Evolutionary conservation across 2,888 invertebrate species (phyloP), one percentile per base, ranked within the genome.

Genomic region (Amorpha juglandis): DNA sequence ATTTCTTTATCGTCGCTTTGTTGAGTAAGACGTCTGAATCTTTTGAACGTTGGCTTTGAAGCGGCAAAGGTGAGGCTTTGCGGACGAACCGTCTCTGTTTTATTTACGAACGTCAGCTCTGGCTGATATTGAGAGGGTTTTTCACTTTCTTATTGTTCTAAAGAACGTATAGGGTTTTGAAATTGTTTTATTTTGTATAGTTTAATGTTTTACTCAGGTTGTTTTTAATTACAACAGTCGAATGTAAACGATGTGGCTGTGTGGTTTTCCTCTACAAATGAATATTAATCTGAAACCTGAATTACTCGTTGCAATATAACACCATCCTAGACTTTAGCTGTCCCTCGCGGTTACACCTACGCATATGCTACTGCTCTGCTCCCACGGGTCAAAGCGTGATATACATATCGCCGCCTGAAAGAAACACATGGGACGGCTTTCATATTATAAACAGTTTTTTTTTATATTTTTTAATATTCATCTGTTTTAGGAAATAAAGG

Each of bases 1-100:
- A 85, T 81, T 86, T 83, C 78, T 81, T 79, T 78, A 81, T 71
- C 73, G 64, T 35, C 38, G 21, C 74, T 68, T 76, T 74, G 71
- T 72, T 71, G 75, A 68, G n/a, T n/a, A n/a, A n/a, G 66, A 67
- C 71, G 69, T 74, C 69, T 70, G 71, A 74, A 75, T 71, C 70
- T 71, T 70, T 66, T 58, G 58, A 58, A 58, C 58, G n/a, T n/a
- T 16, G 11, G 42, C 58, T 58, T 58, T 58, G 58, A 58, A 42
- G 35, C 38, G 42, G 42, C 58, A 16, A 55, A 58, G 58, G 42
- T 55, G 38, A 9, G n/a, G 45, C 19, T 58, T 50, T 42, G 19
- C 11, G 42, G 58, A 42, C 42, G 12, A 38, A 11, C 19, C 19
- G 1, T 58, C 19, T 42, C 38, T 38, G 11, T 19, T 42, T 58